Evolutionary conservation across 1,140 invertebrate genomes (phyloP).

Genomic region (Lepidurus packardi): DNA sequence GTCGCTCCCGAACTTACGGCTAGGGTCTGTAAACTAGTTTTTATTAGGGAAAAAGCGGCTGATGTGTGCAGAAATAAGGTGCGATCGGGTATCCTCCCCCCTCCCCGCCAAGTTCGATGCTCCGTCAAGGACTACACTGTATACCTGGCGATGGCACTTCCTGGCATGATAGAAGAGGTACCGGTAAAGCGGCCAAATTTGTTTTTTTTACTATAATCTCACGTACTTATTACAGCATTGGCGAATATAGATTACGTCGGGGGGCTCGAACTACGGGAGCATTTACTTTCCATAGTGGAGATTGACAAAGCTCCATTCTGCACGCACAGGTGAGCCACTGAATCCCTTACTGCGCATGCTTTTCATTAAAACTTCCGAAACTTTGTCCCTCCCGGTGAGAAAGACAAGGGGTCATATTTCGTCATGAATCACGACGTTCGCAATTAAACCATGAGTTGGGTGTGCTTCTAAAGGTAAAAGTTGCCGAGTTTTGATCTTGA

Average conservation of each 20-base stretch:
- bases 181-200: background rate
- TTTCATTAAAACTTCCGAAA: constrained; percentile 5
- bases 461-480: background rate
- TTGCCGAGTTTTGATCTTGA: constrained; percentile 6
- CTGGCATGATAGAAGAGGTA: background rate
- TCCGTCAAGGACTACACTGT: background rate
- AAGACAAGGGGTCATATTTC: background rate
- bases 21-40: background rate
- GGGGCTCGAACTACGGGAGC: background rate
- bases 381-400: background rate
- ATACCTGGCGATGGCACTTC: background rate
- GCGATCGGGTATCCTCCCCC: background rate
- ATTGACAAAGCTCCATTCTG: background rate
- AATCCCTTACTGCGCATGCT: background rate
- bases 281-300: background rate
- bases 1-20: background rate
- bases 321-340: background rate
- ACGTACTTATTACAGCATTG: background rate
- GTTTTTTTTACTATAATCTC: background rate
- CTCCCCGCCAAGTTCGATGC: background rate
- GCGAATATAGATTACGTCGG: background rate
- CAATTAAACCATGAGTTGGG: background rate
- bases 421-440: background rate
- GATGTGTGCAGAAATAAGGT: background rate
- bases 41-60: background rate